phyloP scores from a whole-genome alignment of 64 coral and sea anemone species.

The Montipora capricornis region DNA sequence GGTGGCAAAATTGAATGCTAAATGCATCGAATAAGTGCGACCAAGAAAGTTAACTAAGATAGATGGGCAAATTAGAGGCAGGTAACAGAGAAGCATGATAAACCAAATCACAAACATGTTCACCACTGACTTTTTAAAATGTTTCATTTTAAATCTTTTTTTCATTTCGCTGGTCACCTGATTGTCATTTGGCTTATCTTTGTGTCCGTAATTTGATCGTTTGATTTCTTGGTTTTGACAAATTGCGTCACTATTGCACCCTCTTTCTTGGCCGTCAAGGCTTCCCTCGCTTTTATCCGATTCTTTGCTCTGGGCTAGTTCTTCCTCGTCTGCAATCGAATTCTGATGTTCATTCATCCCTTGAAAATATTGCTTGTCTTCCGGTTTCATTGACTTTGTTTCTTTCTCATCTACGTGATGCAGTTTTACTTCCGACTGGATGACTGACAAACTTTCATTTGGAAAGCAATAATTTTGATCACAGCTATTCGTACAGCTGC shows the following conservation, averaged over 20 bases:
- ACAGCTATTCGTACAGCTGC: no score
- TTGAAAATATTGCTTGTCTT: not conserved
- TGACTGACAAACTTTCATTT: no score
- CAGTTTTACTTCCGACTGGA: no score
- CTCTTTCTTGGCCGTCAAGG: not conserved
- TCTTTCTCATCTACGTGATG: no score
- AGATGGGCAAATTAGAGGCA: no score
- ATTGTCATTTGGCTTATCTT: not conserved
- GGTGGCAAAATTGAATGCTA: no score
- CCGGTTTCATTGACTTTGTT: not conserved
- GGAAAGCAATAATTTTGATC: no score
- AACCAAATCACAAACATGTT: not conserved
- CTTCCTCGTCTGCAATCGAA: not conserved
- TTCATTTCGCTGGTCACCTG: not conserved
- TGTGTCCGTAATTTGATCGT: not conserved
- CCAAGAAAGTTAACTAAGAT: not conserved
- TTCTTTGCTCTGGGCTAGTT: not conserved
- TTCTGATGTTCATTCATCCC: not conserved
- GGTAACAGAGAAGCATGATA: no score
- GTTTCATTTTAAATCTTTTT: constrained; percentile 1
- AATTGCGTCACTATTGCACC: not conserved
- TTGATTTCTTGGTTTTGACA: not conserved
- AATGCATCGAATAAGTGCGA: no score
- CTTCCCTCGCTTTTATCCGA: not conserved
- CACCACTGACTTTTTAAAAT: not conserved